phyloP scores from a whole-genome alignment of 1,140 invertebrate genomes.

The Drosophila pectinifera region DNA sequence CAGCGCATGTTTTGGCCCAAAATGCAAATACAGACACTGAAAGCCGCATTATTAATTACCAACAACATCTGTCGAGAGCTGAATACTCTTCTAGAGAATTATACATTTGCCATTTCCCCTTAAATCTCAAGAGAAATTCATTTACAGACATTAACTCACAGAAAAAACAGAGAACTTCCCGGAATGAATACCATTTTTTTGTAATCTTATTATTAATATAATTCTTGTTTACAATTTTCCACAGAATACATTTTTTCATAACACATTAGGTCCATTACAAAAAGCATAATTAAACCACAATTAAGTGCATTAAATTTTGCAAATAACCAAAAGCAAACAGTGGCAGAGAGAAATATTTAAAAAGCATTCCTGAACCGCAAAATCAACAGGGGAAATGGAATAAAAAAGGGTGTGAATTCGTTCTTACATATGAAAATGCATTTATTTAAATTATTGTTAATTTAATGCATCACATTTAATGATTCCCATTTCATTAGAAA shows the following conservation, averaged over 20 bases:
- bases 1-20: conserved; percentile 25
- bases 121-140: not conserved
- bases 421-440: not conserved
- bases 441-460: conserved; percentile 5
- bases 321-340: conserved; percentile 13
- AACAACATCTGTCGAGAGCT: conserved; percentile 3
- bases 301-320: not conserved
- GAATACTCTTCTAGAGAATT: conserved; percentile 22
- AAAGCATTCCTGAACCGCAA: conserved; percentile 20
- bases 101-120: not conserved
- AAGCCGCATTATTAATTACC: conserved; percentile 43
- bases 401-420: not conserved
- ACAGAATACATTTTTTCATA: not conserved
- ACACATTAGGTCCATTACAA: not conserved
- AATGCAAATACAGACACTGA: conserved; percentile 32
- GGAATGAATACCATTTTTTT: not conserved
- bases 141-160: too few relatives aligned
- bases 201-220: not conserved
- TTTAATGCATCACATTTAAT: conserved; percentile 12
- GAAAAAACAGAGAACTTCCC: too few relatives aligned
- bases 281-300: conserved; percentile 1
- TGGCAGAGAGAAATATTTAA: conserved; percentile 15
- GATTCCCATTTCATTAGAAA: too few relatives aligned
- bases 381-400: conserved; percentile 1
- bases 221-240: not conserved